These are phyloP conservation scores for Mohoua ochrocephala DNA, from an alignment of 2,113 vertebrate genomes.

Conservation along the genomic window DNA sequence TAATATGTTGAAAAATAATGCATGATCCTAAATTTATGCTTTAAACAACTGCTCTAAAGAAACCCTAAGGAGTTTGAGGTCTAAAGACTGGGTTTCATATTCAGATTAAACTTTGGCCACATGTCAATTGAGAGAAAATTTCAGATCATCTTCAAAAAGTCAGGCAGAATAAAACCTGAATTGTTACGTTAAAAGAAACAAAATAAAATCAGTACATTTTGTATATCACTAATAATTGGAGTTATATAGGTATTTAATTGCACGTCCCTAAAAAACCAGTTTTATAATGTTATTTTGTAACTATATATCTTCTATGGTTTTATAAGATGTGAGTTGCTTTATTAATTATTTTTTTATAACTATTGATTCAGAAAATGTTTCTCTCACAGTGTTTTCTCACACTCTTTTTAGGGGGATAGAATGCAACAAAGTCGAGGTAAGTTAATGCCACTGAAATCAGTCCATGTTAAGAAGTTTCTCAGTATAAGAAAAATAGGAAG, in stretches of 20 bases:
- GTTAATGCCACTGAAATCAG: neutral
- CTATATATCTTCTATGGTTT: neutral
- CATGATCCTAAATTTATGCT: neutral
- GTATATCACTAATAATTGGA: neutral
- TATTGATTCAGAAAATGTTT: neutral
- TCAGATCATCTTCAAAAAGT: neutral
- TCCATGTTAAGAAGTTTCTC: neutral
- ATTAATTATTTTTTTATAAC: neutral
- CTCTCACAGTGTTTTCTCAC: neutral
- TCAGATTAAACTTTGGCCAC: neutral
- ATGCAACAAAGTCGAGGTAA: neutral
- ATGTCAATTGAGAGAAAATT: neutral
- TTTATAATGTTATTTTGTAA: neutral
- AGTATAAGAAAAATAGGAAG: neutral
- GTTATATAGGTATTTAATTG: neutral
- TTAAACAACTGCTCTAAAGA: neutral
- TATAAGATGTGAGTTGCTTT: neutral
- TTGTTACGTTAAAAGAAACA: neutral
- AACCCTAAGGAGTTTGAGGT: neutral
- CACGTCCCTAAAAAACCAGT: neutral
- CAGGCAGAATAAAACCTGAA: neutral
- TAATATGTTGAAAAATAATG: neutral
- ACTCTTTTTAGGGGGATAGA: neutral
- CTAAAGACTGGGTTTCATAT: neutral
- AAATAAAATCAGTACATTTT: neutral